Percentiles rank a stretch among this genome's conserved stretches.
These are phyloP conservation scores for Ceratotherium simum DNA, from an alignment of 2,113 vertebrate genomes.

Conservation along the genomic window DNA sequence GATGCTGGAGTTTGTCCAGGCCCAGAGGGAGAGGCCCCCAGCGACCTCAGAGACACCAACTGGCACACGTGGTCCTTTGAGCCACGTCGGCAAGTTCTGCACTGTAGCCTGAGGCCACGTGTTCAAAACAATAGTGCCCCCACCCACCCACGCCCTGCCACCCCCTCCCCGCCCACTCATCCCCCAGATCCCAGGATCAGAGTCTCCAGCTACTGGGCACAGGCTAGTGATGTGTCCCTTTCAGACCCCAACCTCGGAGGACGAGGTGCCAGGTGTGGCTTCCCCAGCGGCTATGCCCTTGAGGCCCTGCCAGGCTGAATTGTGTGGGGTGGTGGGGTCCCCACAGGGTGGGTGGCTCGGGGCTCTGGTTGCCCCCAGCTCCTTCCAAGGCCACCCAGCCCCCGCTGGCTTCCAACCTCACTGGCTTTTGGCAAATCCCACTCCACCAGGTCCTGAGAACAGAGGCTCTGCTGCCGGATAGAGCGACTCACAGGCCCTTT, in stretches of 20 bases:
- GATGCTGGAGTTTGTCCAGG: neutral
- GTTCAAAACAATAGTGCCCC: neutral
- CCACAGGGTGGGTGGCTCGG: neutral
- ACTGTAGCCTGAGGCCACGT: neutral
- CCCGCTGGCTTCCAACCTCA: slow-evolving; percentile 75
- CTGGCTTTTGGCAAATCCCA: slow-evolving; percentile 74
- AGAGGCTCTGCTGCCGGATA: neutral
- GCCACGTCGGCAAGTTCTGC: neutral
- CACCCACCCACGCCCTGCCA: neutral
- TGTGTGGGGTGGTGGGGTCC: neutral
- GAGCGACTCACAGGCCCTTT: slow-evolving; percentile 58
- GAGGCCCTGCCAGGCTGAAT: neutral
- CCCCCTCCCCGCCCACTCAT: too few relatives aligned
- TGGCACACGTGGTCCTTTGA: neutral
- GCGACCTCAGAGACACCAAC: neutral
- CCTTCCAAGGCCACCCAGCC: slow-evolving; percentile 75
- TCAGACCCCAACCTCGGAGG: neutral
- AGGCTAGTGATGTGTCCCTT: neutral
- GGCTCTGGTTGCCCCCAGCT: neutral
- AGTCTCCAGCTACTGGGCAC: neutral
- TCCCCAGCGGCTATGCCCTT: neutral
- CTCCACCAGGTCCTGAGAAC: slow-evolving; percentile 73
- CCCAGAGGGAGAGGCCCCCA: neutral
- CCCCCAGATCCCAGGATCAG: neutral
- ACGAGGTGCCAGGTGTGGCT: neutral